Percentiles rank a stretch among this genome's conserved stretches.
phyloP scores from a whole-genome alignment of 2,888 invertebrate genomes.

The Megalurothrips usitatus region DNA sequence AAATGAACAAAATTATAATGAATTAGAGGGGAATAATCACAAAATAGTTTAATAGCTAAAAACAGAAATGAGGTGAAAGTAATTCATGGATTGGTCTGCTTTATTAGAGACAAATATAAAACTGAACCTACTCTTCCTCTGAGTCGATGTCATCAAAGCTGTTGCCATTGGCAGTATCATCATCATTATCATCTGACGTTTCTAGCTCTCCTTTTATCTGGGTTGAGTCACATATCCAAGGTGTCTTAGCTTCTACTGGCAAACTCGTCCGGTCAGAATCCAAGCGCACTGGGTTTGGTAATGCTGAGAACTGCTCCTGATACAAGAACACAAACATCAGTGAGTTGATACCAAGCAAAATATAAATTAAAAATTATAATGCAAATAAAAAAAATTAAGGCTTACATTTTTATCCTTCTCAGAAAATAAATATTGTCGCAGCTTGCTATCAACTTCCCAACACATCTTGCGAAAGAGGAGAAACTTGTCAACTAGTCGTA shows the following conservation, averaged over 20 bases:
- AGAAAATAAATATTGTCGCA: background rate
- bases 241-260: background rate
- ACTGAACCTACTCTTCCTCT: background rate
- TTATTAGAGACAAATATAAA: background rate
- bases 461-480: conserved; percentile 7
- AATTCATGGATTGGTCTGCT: no score
- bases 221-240: background rate
- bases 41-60: no score
- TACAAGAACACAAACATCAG: background rate
- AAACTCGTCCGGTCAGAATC: background rate
- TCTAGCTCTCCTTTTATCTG: background rate
- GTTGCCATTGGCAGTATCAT: background rate
- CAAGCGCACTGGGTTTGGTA: background rate
- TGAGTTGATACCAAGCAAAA: background rate
- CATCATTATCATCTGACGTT: background rate
- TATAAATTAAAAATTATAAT: background rate
- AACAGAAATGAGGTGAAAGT: no score
- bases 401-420: background rate
- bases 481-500: background rate
- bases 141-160: background rate
- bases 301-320: background rate
- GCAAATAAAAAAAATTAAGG: background rate
- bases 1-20: background rate
- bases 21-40: background rate
- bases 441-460: background rate